These are phyloP conservation scores for Cyanistes caeruleus DNA, from an alignment of 2,113 vertebrate species.

Conservation along the genomic window DNA sequence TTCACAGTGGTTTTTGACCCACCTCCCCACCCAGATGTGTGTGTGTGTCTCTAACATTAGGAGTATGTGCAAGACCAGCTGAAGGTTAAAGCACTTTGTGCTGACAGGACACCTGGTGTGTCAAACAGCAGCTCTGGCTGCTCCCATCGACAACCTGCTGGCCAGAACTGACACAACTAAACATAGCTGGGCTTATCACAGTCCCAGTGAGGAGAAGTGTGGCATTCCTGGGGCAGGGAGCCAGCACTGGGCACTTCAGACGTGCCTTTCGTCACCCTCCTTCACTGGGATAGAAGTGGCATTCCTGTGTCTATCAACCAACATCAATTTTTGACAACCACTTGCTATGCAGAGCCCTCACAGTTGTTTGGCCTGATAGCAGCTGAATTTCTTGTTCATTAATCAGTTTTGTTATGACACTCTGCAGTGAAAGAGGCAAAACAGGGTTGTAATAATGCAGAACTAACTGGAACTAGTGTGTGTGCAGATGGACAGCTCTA, in stretches of 20 bases:
- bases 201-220: conserved; percentile 41
- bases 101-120: conserved; percentile 68
- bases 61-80: neutral
- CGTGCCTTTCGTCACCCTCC: conserved; percentile 43
- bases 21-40: neutral
- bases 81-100: neutral
- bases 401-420: neutral
- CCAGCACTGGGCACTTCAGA: conserved; percentile 33
- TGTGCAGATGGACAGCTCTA: neutral
- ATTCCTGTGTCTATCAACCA: conserved; percentile 4
- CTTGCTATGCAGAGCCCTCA: neutral
- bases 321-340: neutral
- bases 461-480: neutral
- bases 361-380: neutral
- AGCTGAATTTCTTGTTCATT: neutral
- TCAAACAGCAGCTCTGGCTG: conserved; percentile 38
- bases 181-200: conserved; percentile 57
- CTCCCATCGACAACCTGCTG: conserved; percentile 26
- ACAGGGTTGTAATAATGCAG: neutral
- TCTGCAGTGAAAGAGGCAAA: neutral
- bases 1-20: neutral
- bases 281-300: neutral
- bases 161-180: conserved; percentile 20
- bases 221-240: conserved; percentile 68
- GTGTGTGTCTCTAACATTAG: neutral